These are phyloP conservation scores for Coelopa frigida DNA, from an alignment of 1,140 invertebrate genomes.

Conservation along the genomic window DNA sequence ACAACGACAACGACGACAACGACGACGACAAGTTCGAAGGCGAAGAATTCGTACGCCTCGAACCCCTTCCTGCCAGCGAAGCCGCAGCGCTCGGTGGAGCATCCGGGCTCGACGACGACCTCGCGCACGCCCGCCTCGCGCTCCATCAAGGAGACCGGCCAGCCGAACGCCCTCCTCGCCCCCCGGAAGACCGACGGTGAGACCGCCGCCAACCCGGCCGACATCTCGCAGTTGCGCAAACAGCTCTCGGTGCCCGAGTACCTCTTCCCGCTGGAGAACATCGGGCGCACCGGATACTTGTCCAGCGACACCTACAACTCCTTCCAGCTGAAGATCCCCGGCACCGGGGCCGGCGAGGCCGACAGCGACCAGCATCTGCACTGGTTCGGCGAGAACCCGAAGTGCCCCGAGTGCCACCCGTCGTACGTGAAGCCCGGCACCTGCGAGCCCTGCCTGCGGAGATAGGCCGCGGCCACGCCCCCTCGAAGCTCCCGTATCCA, in stretches of 20 bases:
- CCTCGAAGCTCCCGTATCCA: no score
- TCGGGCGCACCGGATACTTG: slow-evolving; percentile 51
- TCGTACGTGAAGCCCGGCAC: slow-evolving; percentile 51
- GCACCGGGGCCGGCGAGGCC: slow-evolving; percentile 32
- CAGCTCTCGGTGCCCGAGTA: slow-evolving; percentile 49
- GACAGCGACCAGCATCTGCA: slow-evolving; percentile 20
- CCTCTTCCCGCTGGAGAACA: slow-evolving; percentile 48
- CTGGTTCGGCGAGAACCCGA: slow-evolving; percentile 53
- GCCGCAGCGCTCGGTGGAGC: no score
- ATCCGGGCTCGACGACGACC: slow-evolving; percentile 5
- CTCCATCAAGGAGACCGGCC: slow-evolving; percentile 25
- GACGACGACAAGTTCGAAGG: background rate
- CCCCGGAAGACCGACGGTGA: slow-evolving; percentile 15
- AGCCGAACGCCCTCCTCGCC: slow-evolving; percentile 5
- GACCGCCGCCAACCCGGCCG: slow-evolving; percentile 18
- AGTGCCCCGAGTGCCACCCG: slow-evolving; percentile 54
- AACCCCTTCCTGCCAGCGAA: background rate
- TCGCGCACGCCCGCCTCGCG: slow-evolving; percentile 26
- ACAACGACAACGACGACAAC: slow-evolving; percentile 11
- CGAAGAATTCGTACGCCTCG: background rate
- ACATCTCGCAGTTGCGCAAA: slow-evolving; percentile 37
- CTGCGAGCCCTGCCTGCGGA: slow-evolving; percentile 51
- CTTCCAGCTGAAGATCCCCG: slow-evolving; percentile 50
- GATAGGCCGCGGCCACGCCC: no score
- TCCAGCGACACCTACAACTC: slow-evolving; percentile 50